Evolutionary conservation across 2,113 vertebrate genomes (phyloP).

Genomic region (Canis aureus): DNA sequence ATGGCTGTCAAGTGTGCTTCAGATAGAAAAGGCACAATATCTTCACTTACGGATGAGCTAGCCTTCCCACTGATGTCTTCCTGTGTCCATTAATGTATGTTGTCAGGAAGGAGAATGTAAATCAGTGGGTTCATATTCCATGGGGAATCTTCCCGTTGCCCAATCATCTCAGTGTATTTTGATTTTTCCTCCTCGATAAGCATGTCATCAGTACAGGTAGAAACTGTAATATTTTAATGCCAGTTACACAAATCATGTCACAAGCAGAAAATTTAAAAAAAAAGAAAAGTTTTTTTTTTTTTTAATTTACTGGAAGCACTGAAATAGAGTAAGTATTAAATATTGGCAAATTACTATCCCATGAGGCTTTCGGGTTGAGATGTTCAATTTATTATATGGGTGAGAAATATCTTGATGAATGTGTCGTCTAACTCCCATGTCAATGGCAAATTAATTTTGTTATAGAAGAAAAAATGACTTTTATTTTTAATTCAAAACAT

Average conservation of each 20-base stretch:
- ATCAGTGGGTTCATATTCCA: neutral
- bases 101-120: neutral
- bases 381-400: neutral
- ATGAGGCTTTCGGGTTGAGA: neutral
- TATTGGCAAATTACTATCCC: neutral
- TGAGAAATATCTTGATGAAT: neutral
- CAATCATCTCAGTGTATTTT: neutral
- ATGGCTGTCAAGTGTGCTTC: neutral
- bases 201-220: neutral
- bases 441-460: constrained; percentile 67
- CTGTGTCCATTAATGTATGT: neutral
- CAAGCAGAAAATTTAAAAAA: neutral
- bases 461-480: constrained; percentile 49
- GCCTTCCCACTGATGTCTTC: neutral
- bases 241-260: neutral
- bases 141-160: rapidly evolving
- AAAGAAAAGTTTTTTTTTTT: neutral
- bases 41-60: neutral
- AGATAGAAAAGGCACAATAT: neutral
- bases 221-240: neutral
- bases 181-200: neutral
- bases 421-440: constrained; percentile 53
- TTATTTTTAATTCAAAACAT: constrained; percentile 73
- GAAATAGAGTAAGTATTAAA: neutral
- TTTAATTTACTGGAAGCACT: neutral